Base-by-base conservation (phyloP, 2,888 invertebrate species). In the Drosophila stalkeri region DNA sequence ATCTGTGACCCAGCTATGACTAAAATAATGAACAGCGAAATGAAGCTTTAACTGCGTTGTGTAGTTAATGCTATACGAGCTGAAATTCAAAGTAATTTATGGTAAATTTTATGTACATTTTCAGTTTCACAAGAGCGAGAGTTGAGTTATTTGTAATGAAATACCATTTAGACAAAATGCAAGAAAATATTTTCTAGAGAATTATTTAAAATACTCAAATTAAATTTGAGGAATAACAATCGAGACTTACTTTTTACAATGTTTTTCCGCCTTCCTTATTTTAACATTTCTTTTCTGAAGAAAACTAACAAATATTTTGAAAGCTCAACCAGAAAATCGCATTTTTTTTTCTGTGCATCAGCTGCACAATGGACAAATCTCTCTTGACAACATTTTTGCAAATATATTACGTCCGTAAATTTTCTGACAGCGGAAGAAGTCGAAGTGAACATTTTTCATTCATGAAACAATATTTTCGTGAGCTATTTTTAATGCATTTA, bases 401-500 rank as follows among this genome's bases (percentile, higher is more conserved):
- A 41, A 55, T 41, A 55, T 41, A 55, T 55, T 27, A 39, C 37
- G 23, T 18, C 35, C 64, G 18, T 60, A 56, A 64, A 64, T 49
- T 35, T 39, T 54, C 49, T 16, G 23, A 67, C 27, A 61, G 47
- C 60, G 33, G 57, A 54, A 46, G 31, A 46, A 60, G 37, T 64
- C 39, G 20, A 54, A 35, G 55, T 27, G 44, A 23, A 47, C 23
- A 68, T 64, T 67, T 60, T 54, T 49, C 20, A 35, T 33, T 39
- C n/a, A 37, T 37, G 12, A 49, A 23, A 18, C 3, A 14, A 43
- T 60, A 49, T 52, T 66, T 61, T 41, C 31, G 51, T 56, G 11
- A 59, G 44, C 68, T 49, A 51, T 66, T 75, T 74, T 51, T 61
- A 59, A 72, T 82, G 80, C 67, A 82, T 72, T 68, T 74, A n/a